Percentiles rank a stretch among this genome's conserved stretches.
These are phyloP conservation scores for Oryctes rhinoceros DNA, from an alignment of 1,140 invertebrate species.

Conservation along the genomic window DNA sequence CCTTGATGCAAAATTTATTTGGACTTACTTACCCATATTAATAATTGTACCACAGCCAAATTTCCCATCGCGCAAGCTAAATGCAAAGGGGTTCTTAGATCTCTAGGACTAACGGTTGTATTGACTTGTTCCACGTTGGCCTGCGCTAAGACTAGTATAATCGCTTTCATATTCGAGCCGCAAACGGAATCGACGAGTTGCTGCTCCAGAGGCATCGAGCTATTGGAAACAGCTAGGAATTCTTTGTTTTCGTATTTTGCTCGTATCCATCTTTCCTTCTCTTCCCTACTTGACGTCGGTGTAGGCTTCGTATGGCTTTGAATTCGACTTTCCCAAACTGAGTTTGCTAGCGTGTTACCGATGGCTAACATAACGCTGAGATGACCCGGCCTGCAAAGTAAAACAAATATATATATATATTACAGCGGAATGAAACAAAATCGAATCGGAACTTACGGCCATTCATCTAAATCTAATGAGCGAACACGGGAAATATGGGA, in stretches of 20 bases:
- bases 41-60: constrained; percentile 87
- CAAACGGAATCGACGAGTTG: constrained; percentile 81
- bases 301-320: constrained; percentile 76
- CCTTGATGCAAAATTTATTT: no score
- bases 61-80: constrained; percentile 90
- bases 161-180: constrained; percentile 71
- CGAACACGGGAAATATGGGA: constrained; percentile 96
- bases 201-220: constrained; percentile 70
- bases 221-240: constrained; percentile 72
- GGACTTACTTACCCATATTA: constrained; percentile 84
- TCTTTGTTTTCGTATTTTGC: constrained; percentile 90
- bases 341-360: constrained; percentile 91
- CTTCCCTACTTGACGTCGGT: constrained; percentile 73
- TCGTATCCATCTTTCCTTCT: constrained; percentile 92
- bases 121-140: constrained; percentile 70
- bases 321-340: constrained; percentile 88
- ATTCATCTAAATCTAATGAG: constrained; percentile 95
- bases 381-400: constrained; percentile 79
- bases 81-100: constrained; percentile 84
- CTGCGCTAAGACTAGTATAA: constrained; percentile 69
- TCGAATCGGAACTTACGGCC: constrained; percentile 86
- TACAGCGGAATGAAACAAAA: background rate
- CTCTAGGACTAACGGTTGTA: constrained; percentile 73
- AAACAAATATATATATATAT: background rate
- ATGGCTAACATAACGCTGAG: constrained; percentile 92